Evolutionary conservation across 2,888 invertebrate species (phyloP), one percentile per base, ranked within the genome.

Genomic region (Dasypogon diadema): DNA sequence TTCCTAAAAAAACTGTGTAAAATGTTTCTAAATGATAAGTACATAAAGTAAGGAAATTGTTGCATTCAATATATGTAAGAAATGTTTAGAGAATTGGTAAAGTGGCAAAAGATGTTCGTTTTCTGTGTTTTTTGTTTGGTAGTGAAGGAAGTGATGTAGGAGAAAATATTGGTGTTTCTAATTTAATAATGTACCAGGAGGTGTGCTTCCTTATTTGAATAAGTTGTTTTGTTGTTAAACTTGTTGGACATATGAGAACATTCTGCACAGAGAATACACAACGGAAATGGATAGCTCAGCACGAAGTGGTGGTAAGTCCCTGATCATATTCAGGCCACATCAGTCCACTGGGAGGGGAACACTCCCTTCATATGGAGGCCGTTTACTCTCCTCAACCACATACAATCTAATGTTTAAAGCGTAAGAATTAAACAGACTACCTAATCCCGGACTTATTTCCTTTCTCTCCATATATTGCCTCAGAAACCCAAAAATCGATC

Each of bases 251-350:
- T 30, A 60, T 60, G 60, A 60, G 26, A 34, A 34, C 37, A 37
- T 42, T 42, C n/a, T 42, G 42, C 21, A 6, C 12, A 8, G 6
- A 54, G 6, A 54, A 18, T 18, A 42, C 8, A 42, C 42, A 42
- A 12, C 42, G n/a, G 30, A 54, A 54, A 70, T 70, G 70, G 70
- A 70, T 70, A 70, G 34, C 54, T 16, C 54, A 30, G n/a, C 21
- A 54, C 51, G 70, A 70, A 70, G 37, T 34, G 70, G 70, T 34
- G 70, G 70, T 70, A 70, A 70, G 70, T 70, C 6, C 21, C 24
- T 14, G 30, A 30, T 30, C 8, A 30, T 30, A 55, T 8, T 4
- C 63, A 18, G 63, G 37, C 42, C 63, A 37, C 63, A 63, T 63
- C 63, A 16, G 42, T 2, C 21, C 63, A 10, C 3, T 18, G 48